These are phyloP conservation scores for Oenanthe melanoleuca DNA, from an alignment of 2,113 vertebrate species.

Conservation along the genomic window DNA sequence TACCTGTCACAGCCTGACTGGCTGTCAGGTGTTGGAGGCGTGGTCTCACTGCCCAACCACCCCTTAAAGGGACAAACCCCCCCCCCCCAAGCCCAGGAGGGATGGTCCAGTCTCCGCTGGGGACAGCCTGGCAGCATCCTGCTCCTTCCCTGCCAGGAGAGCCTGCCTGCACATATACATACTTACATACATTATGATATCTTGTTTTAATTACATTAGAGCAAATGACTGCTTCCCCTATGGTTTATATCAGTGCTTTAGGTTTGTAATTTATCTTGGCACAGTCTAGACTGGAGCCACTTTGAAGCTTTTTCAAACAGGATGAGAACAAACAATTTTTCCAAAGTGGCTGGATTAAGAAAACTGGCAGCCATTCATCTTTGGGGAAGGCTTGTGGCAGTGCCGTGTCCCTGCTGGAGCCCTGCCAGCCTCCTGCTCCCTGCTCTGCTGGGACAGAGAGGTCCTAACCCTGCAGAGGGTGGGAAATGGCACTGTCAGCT, in stretches of 20 bases:
- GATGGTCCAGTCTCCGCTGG: fast-evolving
- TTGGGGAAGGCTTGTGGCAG: constrained; percentile 2
- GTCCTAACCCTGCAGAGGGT: not conserved
- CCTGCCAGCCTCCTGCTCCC: constrained; percentile 3
- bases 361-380: constrained; percentile 66
- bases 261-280: constrained; percentile 85
- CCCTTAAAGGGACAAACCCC: not conserved
- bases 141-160: not conserved
- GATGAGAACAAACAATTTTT: constrained; percentile 77
- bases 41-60: not conserved
- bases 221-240: constrained; percentile 81
- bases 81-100: not conserved
- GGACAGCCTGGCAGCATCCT: not conserved
- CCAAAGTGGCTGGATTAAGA: constrained; percentile 67
- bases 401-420: constrained; percentile 23
- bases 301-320: constrained; percentile 82
- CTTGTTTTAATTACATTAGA: constrained; percentile 88
- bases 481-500: not conserved
- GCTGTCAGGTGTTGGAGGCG: not conserved
- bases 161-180: constrained; percentile 19
- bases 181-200: constrained; percentile 71
- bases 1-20: not conserved
- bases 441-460: not conserved
- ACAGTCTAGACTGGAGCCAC: constrained; percentile 83
- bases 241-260: constrained; percentile 80